Percentiles rank a stretch among this genome's conserved stretches.
These are phyloP conservation scores for Mohoua ochrocephala DNA, from an alignment of 2,113 vertebrate genomes.

Conservation along the genomic window DNA sequence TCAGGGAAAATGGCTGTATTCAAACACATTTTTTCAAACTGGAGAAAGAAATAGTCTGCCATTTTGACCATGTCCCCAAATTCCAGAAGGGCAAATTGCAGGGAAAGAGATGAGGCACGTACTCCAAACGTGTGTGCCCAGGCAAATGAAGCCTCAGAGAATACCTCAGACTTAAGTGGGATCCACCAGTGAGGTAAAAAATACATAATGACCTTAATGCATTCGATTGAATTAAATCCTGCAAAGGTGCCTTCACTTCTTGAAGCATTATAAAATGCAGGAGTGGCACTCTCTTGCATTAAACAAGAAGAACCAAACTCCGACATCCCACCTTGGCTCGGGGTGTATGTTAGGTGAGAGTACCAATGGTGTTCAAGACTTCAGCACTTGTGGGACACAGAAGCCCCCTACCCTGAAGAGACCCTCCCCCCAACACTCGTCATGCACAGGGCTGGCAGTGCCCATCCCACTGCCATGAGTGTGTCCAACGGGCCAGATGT, in stretches of 20 bases:
- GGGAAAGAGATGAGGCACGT: neutral
- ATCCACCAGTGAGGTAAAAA: neutral
- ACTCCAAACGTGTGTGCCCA: accelerated
- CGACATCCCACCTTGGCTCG: too few relatives aligned
- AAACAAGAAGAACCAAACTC: neutral
- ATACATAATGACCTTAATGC: neutral
- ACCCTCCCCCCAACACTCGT: neutral
- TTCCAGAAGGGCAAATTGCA: neutral
- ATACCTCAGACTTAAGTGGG: neutral
- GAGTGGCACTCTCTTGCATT: neutral
- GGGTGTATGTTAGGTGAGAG: neutral
- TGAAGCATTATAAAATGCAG: neutral
- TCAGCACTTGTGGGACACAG: neutral
- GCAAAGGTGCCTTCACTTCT: neutral
- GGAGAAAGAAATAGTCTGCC: neutral
- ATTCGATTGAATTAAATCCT: neutral
- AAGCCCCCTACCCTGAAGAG: neutral
- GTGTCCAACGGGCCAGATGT: accelerated
- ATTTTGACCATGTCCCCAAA: neutral
- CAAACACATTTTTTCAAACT: neutral
- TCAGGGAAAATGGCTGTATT: neutral
- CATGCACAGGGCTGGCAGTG: neutral
- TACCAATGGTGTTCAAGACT: neutral
- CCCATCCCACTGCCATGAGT: accelerated
- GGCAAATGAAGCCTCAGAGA: neutral